A percentile compares a stretch with the other conserved stretches of the same genome.
Conservation (phyloP, 2,113 vertebrate genomes). For the Cryptotis parvus region DNA sequence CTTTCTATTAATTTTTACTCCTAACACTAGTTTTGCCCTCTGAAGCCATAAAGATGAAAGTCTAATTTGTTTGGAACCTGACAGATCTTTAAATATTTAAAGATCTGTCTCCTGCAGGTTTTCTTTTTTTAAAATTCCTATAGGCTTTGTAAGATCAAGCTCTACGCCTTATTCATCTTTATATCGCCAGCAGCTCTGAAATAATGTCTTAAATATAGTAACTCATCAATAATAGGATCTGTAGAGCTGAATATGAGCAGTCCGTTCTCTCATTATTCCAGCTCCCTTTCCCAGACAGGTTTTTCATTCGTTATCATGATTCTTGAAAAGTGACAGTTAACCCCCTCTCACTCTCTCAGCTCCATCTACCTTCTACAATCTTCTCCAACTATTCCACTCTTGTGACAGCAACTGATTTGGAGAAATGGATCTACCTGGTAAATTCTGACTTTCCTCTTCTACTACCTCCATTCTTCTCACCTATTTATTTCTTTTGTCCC, state of each 20-base stretch:
- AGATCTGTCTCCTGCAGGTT: background rate
- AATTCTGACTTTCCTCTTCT: background rate
- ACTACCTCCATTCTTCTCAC: background rate
- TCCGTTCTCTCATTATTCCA: constrained; percentile 46
- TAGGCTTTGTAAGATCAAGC: constrained; percentile 44
- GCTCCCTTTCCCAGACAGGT: constrained; percentile 27
- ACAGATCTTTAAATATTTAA: constrained; percentile 76
- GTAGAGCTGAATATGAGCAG: constrained; percentile 44
- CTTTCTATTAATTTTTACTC: background rate
- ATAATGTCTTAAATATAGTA: constrained; percentile 70
- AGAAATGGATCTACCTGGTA: background rate
- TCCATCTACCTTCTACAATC: constrained; percentile 25
- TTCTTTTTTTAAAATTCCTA: constrained; percentile 51
- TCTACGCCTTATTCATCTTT: constrained; percentile 63
- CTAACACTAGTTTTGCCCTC: constrained; percentile 48
- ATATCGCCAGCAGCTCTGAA: constrained; percentile 42
- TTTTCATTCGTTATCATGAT: constrained; percentile 64
- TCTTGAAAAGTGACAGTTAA: constrained; percentile 55
- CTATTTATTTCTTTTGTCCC: background rate
- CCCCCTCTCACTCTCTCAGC: constrained; percentile 19
- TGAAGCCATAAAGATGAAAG: constrained; percentile 55
- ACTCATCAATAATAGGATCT: constrained; percentile 64
- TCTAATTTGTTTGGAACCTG: constrained; percentile 64
- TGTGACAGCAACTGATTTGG: background rate
- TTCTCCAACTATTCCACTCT: background rate